Percentiles rank a stretch among this genome's conserved stretches.
These are phyloP conservation scores for Tretioscincus oriximinensis DNA, from an alignment of 2,113 vertebrate species.

Conservation along the genomic window DNA sequence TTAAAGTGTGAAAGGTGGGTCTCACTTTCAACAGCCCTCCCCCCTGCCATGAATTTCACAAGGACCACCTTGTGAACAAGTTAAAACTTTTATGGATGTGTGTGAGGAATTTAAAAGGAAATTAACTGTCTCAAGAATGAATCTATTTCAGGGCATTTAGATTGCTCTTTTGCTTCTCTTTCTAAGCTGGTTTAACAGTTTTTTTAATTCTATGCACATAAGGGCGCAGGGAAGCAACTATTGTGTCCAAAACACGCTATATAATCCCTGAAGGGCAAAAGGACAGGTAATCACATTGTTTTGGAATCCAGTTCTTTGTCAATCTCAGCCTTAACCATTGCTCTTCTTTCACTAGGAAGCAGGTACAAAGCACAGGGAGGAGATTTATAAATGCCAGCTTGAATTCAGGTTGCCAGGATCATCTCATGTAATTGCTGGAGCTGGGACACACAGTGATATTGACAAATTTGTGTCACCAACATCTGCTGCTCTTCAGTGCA, in stretches of 20 bases:
- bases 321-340: not conserved
- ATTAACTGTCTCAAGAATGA: not conserved
- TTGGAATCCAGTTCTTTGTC: not conserved
- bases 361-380: not conserved
- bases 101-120: not conserved
- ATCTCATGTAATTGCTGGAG: not conserved
- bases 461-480: not conserved
- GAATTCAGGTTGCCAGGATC: not conserved
- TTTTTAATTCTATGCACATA: not conserved
- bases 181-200: not conserved
- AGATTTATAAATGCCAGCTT: not conserved
- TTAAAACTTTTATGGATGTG: not conserved
- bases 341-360: not conserved
- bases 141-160: not conserved
- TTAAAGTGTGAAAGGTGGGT: not conserved
- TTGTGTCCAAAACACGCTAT: too few relatives aligned
- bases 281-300: not conserved
- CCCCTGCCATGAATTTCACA: not conserved
- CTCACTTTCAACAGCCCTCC: not conserved
- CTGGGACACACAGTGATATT: too few relatives aligned
- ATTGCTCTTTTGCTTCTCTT: not conserved
- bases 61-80: too few relatives aligned
- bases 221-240: not conserved
- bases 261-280: not conserved
- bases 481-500: not conserved